Evolutionary conservation across 2,888 invertebrate genomes (phyloP).

Genomic region (Patella depressa): DNA sequence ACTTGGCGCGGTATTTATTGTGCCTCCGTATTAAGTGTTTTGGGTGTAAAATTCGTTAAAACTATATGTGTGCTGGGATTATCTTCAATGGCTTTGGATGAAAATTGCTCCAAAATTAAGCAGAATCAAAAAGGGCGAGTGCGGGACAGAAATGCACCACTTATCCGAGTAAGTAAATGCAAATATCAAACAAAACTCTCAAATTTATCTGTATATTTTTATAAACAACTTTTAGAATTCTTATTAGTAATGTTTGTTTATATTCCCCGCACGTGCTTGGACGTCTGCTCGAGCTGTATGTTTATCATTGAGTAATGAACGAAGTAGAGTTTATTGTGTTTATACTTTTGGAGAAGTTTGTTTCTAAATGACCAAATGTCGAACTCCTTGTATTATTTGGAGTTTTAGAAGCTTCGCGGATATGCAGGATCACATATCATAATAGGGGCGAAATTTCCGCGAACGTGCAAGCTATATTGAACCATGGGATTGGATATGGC

Average conservation of each 20-base stretch:
- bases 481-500: background rate
- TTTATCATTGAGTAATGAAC: too few species aligned
- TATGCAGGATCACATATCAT: slow-evolving; percentile 7
- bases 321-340: too few species aligned
- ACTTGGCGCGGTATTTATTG: slow-evolving; percentile 12
- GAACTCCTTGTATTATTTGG: too few species aligned
- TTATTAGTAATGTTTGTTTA: too few species aligned
- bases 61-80: slow-evolving; percentile 22
- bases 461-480: background rate
- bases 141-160: slow-evolving; percentile 38
- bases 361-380: too few species aligned
- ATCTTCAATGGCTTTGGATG: slow-evolving; percentile 44
- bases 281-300: too few species aligned
- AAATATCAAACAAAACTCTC: background rate
- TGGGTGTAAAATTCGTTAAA: slow-evolving; percentile 13
- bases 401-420: background rate
- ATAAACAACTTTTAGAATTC: too few species aligned
- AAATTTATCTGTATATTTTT: too few species aligned
- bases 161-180: slow-evolving; percentile 31
- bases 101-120: slow-evolving; percentile 47
- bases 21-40: slow-evolving; percentile 15
- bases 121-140: slow-evolving; percentile 27
- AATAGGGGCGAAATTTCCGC: slow-evolving; percentile 5
- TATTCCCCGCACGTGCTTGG: too few species aligned
- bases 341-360: too few species aligned